Conservation (phyloP, 2,888 invertebrate genomes). For the Tenthredo mesomela region DNA sequence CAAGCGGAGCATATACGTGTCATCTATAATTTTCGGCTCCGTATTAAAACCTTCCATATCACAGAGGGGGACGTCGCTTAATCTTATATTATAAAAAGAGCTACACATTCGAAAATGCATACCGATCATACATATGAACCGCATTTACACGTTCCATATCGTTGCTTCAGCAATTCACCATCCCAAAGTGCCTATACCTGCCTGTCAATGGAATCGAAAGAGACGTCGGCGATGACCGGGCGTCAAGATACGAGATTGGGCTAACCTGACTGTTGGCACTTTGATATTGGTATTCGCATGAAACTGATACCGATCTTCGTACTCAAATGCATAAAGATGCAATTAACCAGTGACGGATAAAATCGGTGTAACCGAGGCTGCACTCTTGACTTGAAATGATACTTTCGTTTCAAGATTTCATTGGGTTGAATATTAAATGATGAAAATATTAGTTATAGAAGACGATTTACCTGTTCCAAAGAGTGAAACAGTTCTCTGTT, state of each 20-base stretch:
- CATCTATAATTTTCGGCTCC: constrained; percentile 10
- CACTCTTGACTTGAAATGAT: neutral
- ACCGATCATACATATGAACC: neutral
- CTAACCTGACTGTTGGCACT: constrained; percentile 1
- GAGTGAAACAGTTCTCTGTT: neutral
- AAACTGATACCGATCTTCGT: constrained; percentile 14
- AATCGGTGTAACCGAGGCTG: constrained; percentile 19
- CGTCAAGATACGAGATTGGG: constrained; percentile 25
- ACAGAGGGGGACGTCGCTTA: neutral
- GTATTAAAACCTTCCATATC: constrained; percentile 23
- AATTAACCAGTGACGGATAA: constrained; percentile 27
- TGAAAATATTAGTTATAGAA: neutral
- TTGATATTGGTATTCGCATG: constrained; percentile 24
- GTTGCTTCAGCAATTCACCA: neutral
- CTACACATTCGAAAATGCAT: neutral
- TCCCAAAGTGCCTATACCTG: constrained; percentile 21
- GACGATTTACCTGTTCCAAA: neutral
- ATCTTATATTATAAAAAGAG: neutral
- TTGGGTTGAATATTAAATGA: neutral
- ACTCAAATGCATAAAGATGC: constrained; percentile 27
- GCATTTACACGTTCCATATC: constrained; percentile 7
- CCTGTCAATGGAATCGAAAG: neutral
- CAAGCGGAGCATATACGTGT: constrained; percentile 8
- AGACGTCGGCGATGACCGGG: constrained; percentile 35
- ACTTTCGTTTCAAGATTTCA: neutral